Percentiles rank a stretch among this genome's conserved stretches.
Conservation (phyloP, 2,113 vertebrate genomes). For the Pachypanchax playfairii region DNA sequence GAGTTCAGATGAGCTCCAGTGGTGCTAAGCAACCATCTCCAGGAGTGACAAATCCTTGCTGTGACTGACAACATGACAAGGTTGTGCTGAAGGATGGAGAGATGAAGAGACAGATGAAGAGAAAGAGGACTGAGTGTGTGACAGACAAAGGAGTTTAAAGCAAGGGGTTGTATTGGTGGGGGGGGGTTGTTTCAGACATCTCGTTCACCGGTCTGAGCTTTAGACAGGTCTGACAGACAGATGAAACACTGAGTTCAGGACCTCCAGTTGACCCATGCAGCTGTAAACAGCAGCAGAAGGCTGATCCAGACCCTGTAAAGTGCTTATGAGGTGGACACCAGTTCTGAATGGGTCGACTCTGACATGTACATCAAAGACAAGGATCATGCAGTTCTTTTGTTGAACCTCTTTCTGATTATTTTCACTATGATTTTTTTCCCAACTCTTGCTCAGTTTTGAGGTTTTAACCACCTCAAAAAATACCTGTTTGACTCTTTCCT, state of each 20-base stretch:
- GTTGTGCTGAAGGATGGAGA: constrained; percentile 41
- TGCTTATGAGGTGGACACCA: not conserved
- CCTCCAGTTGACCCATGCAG: constrained; percentile 54
- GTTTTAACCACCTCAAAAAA: constrained; percentile 35
- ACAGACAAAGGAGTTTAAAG: constrained; percentile 23
- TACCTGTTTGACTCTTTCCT: constrained; percentile 30
- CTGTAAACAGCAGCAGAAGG: constrained; percentile 26
- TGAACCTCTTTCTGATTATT: constrained; percentile 12
- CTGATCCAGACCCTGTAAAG: constrained; percentile 41
- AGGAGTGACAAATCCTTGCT: constrained; percentile 51
- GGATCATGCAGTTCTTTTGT: constrained; percentile 10
- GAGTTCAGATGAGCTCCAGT: constrained; percentile 37
- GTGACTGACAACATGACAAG: constrained; percentile 64
- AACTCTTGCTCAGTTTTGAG: constrained; percentile 44
- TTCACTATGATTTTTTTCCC: constrained; percentile 37
- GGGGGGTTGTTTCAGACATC: constrained; percentile 29
- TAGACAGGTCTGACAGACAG: constrained; percentile 44
- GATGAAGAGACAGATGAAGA: constrained; percentile 46
- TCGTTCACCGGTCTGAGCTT: constrained; percentile 18
- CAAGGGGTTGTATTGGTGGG: constrained; percentile 10
- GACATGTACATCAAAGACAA: constrained; percentile 42
- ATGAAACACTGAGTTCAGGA: constrained; percentile 37
- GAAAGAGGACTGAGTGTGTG: constrained; percentile 40
- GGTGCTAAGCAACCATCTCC: constrained; percentile 45
- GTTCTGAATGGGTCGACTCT: constrained; percentile 12